Conservation (phyloP, 1,140 invertebrate genomes). For the Myzus persicae region DNA sequence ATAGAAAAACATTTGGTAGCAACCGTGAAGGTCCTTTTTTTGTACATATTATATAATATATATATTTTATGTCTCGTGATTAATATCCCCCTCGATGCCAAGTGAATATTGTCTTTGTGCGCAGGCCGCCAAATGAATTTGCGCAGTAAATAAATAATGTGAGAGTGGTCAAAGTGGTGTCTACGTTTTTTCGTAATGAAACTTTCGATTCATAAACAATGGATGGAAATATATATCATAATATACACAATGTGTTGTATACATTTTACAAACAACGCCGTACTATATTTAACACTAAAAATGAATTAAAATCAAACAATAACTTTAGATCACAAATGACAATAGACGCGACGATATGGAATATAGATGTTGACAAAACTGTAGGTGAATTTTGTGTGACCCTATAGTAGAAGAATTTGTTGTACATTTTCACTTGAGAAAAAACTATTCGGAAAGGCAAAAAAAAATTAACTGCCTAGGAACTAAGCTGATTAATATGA, state of each 20-base stretch:
- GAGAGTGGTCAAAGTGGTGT: background rate
- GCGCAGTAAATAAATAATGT: conserved; percentile 25
- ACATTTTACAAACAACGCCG: background rate
- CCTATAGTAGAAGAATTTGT: background rate
- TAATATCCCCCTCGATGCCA: background rate
- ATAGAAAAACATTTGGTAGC: conserved; percentile 18
- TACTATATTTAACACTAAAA: background rate
- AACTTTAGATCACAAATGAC: background rate
- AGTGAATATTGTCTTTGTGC: conserved; percentile 39
- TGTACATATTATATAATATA: background rate
- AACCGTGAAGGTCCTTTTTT: conserved; percentile 5
- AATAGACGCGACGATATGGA: background rate
- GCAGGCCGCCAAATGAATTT: conserved; percentile 29
- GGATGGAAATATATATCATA: background rate
- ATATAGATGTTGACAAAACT: conserved; percentile 15
- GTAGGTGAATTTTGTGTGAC: background rate
- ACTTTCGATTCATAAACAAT: conserved; percentile 5
- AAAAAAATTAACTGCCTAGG: background rate
- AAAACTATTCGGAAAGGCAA: background rate
- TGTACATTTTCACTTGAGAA: background rate
- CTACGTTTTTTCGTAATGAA: background rate
- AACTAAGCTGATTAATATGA: background rate
- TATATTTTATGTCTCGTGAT: background rate
- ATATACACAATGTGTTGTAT: background rate
- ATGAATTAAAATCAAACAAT: conserved; percentile 18